Base-by-base conservation (phyloP, 2,797 vertebrate genomes). In the Brachyalestes nurse region DNA sequence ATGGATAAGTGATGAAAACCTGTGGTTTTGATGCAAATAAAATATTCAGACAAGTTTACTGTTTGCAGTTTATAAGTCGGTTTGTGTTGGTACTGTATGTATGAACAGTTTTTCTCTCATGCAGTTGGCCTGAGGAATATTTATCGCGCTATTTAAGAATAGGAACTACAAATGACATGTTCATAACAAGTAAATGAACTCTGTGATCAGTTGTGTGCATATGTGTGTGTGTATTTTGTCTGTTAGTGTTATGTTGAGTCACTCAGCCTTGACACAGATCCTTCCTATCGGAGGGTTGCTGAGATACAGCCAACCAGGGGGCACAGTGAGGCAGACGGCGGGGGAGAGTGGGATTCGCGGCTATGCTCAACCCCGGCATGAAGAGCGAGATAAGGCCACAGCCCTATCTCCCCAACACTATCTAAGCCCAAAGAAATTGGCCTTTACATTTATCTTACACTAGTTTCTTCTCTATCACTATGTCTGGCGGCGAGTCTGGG, bases 301-400 rank as follows among this genome's bases (percentile, higher is more conserved):
- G 19, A 19, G 64, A 91, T 84, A 91, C 80, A 86, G 74, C 82
- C 82, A 89, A 89, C 79, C 82, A 83, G 34, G 84, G 87, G 84
- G 72, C 85, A 88, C 40, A 77, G 82, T 0, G 5, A 89, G 80
- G 70, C 83, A 75, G 65, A 80, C 16, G 9, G 78, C 49, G 78
- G 57, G 57, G 85, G 66, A 47, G 70, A 38, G 83, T 14, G 53
- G 81, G 76, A 88, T 82, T 88, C 83, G 79, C 85, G 14, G 42
- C 85, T 83, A 83, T 77, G 82, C 42, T 69, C 87, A 88, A 84
- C 82, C 82, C 60, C 42, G 76, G 80, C 83, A 84, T 70, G 64
- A 87, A 88, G 82, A 86, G 81, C 74, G 67, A 69, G 89, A 90
- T 89, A 90, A 89, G 78, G 45, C 49, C 53, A 78, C 85, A 77